Evolutionary conservation across 2,888 invertebrate genomes (phyloP).

Genomic region (Colostygia pectinataria): DNA sequence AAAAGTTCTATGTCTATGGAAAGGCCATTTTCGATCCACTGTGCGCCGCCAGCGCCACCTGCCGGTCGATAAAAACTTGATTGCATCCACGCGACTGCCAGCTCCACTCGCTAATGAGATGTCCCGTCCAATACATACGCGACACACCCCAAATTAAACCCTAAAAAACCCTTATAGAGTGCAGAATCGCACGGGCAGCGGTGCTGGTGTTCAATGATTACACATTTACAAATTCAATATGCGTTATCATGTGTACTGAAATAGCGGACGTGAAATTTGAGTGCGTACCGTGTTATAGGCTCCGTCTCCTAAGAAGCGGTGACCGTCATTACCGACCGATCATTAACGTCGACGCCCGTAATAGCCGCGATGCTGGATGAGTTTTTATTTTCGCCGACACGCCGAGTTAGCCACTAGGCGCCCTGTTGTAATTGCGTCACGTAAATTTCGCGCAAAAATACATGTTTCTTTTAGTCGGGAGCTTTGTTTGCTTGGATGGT

Average conservation of each 20-base stretch:
- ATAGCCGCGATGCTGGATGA: too few species aligned
- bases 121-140: slow-evolving; percentile 2
- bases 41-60: slow-evolving; percentile 17
- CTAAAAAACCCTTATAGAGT: background rate
- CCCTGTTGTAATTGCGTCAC: too few species aligned
- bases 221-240: slow-evolving; percentile 24
- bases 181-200: background rate
- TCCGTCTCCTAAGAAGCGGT: background rate
- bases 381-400: too few species aligned
- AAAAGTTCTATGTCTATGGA: too few species aligned
- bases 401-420: too few species aligned
- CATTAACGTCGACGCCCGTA: too few species aligned
- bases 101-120: slow-evolving; percentile 29
- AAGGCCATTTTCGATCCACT: too few species aligned
- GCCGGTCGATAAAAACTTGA: slow-evolving; percentile 33
- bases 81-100: slow-evolving; percentile 30
- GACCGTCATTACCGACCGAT: background rate
- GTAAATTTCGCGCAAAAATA: too few species aligned
- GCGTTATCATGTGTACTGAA: slow-evolving; percentile 27
- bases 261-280: slow-evolving; percentile 28
- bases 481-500: too few species aligned
- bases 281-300: slow-evolving; percentile 9
- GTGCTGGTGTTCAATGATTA: slow-evolving; percentile 6
- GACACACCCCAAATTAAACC: background rate
- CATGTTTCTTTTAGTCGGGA: too few species aligned